Evolutionary conservation across 2,888 invertebrate species (phyloP).

Genomic region (Griposia aprilina): DNA sequence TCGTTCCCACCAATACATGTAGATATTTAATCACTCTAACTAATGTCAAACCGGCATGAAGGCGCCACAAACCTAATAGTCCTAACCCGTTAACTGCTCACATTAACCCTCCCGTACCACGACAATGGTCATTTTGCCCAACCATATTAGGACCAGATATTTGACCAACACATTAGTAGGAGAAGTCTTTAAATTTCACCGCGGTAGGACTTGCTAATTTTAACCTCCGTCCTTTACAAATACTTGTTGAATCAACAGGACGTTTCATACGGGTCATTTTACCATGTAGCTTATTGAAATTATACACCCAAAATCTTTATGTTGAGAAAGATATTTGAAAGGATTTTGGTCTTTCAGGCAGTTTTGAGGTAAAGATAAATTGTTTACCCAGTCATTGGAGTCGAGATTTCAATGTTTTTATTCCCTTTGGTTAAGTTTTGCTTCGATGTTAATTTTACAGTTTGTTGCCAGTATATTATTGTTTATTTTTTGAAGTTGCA

Average conservation of each 20-base stretch:
- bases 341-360: constrained; percentile 65
- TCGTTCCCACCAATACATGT: constrained; percentile 18
- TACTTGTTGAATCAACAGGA: constrained; percentile 81
- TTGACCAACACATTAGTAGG: constrained; percentile 62
- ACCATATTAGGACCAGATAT: constrained; percentile 66
- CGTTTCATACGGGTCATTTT: constrained; percentile 65
- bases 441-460: constrained; percentile 69
- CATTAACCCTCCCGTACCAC: constrained; percentile 55
- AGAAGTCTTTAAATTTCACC: constrained; percentile 78
- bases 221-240: constrained; percentile 84
- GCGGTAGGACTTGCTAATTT: constrained; percentile 89
- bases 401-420: constrained; percentile 80
- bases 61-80: constrained; percentile 64
- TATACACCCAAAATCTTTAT: constrained; percentile 56
- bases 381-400: constrained; percentile 82
- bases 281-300: not conserved
- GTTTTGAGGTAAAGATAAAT: constrained; percentile 74
- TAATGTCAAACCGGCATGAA: constrained; percentile 40
- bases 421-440: constrained; percentile 66
- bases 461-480: constrained; percentile 63
- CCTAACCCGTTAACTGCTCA: constrained; percentile 68
- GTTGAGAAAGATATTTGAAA: constrained; percentile 27
- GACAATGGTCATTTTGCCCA: constrained; percentile 64
- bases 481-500: constrained; percentile 64
- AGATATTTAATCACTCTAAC: constrained; percentile 26